A percentile compares a stretch with the other conserved stretches of the same genome.
Conservation (phyloP, 2,888 invertebrate species). For the Mesopsocus fuscifrons region DNA sequence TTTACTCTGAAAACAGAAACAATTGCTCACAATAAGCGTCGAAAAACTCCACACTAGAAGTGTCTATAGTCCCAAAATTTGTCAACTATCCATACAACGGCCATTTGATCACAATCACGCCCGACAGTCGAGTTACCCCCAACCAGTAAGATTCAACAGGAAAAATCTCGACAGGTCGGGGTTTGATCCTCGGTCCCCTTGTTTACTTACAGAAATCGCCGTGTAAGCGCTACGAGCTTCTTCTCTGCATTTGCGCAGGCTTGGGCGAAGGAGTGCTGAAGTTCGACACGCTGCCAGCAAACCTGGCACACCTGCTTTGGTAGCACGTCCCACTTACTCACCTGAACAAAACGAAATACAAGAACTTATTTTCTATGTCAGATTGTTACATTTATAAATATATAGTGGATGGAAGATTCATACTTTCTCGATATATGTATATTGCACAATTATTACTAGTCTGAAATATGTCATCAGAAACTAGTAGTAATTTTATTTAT, state of each 20-base stretch:
- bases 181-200: too few species aligned
- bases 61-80: not conserved
- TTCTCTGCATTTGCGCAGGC: constrained; percentile 1
- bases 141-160: too few species aligned
- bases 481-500: too few species aligned
- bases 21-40: not conserved
- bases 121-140: too few species aligned
- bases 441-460: too few species aligned
- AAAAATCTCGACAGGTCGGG: too few species aligned
- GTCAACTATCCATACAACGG: too few species aligned
- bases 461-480: too few species aligned
- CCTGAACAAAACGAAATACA: not conserved
- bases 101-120: too few species aligned
- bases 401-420: not conserved
- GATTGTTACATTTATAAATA: not conserved
- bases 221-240: not conserved
- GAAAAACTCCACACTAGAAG: not conserved
- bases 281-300: constrained; percentile 17
- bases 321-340: constrained; percentile 21
- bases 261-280: not conserved
- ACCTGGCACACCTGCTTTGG: constrained; percentile 24
- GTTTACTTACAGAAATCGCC: constrained; percentile 9
- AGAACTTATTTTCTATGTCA: not conserved
- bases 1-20: constrained; percentile 3
- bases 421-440: too few species aligned